These are phyloP conservation scores for Prenolepis imparis DNA, from an alignment of 2,888 invertebrate species.

Conservation along the genomic window DNA sequence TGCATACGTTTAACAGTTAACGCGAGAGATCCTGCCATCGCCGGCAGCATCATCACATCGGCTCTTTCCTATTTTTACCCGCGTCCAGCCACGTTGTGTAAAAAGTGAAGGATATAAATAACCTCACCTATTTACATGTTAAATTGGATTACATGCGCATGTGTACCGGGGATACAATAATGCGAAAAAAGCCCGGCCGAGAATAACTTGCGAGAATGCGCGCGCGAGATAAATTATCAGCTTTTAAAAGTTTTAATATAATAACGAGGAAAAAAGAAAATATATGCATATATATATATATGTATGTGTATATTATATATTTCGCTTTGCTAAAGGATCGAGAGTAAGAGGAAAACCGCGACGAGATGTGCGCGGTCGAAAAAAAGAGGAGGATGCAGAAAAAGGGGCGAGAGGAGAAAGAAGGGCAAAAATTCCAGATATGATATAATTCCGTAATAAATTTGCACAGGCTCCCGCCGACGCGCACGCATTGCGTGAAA, in stretches of 20 bases:
- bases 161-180: conserved; percentile 49
- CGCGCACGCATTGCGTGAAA: conserved; percentile 44
- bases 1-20: conserved; percentile 39
- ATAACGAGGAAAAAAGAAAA: not conserved
- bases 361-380: not conserved
- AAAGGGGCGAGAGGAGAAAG: not conserved
- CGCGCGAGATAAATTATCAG: conserved; percentile 53
- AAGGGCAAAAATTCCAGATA: conserved; percentile 28
- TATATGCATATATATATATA: not conserved
- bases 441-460: conserved; percentile 28
- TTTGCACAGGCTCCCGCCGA: conserved; percentile 48
- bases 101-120: conserved; percentile 53
- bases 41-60: conserved; percentile 32
- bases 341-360: conserved; percentile 19
- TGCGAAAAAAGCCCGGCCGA: conserved; percentile 50
- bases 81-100: conserved; percentile 53
- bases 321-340: conserved; percentile 28
- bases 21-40: conserved; percentile 21
- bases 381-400: not conserved
- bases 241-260: conserved; percentile 48
- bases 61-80: conserved; percentile 54
- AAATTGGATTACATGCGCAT: conserved; percentile 53
- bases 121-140: conserved; percentile 53
- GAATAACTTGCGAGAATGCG: conserved; percentile 39
- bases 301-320: not conserved